These are phyloP conservation scores for Protonemura montana DNA, from an alignment of 2,888 invertebrate genomes.

Conservation along the genomic window DNA sequence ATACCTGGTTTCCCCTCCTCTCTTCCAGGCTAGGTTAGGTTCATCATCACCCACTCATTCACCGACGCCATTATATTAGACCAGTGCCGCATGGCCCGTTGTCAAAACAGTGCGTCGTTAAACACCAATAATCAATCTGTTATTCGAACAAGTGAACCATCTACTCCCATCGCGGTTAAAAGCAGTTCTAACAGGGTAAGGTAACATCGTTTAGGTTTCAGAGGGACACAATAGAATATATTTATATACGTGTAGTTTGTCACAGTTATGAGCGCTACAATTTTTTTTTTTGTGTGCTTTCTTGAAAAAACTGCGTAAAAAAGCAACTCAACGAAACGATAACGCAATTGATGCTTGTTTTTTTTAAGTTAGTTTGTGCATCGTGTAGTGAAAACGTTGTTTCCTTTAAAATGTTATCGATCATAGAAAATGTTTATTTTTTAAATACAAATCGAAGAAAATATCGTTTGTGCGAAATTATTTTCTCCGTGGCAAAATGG, in stretches of 20 bases:
- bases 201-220: background rate
- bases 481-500: background rate
- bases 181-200: background rate
- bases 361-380: background rate
- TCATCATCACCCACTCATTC: too few species aligned
- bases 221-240: background rate
- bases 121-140: too few species aligned
- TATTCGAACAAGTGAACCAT: background rate
- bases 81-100: too few species aligned
- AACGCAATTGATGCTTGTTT: background rate
- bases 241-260: background rate
- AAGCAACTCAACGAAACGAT: background rate
- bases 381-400: background rate
- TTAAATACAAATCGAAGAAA: background rate
- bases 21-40: too few species aligned
- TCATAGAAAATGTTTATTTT: background rate
- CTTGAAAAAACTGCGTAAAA: conserved; percentile 2
- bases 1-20: too few species aligned
- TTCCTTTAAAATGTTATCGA: background rate
- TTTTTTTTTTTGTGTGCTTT: background rate
- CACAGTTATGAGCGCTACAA: background rate
- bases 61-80: too few species aligned
- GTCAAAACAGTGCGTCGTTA: too few species aligned
- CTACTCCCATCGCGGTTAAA: background rate
- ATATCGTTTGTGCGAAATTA: background rate